Base-by-base conservation (phyloP, 92 coral and sea anemone genomes). In the Phymanthus crucifer region DNA sequence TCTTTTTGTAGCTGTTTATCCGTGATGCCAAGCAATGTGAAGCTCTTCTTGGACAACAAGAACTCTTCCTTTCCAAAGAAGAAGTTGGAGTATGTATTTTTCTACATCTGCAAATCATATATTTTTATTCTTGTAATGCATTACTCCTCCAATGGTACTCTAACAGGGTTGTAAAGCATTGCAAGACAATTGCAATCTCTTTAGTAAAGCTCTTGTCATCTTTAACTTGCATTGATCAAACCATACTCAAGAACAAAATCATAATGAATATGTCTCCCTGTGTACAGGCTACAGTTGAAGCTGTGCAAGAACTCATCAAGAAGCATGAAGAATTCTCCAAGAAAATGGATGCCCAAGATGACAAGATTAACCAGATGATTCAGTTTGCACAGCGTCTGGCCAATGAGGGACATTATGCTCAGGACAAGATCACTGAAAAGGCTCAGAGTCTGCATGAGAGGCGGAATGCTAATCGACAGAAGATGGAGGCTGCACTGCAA, bases 21-120 rank as follows among this genome's bases (percentile, higher is more conserved):
- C 91, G 99, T 46, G 99, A 95, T 79, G 89, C 99, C 73, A 95
- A 95, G 47, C 98, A 94, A 68, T 94, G 98, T 57, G 99, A 95
- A 73, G 94, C 99, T 21, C 78, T 95, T 32, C 90, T 95, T 67
- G 99, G 99, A 14, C 97, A 93, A 33, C 99, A 95, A 73, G 99
- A 95, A 77, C 87, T 95, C 73, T 95, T 95, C 87, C 82, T 95
- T 23, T 95, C 99, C 66, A 95, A 95, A 85, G 97, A 95, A 46
- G 99, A 95, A 85, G 84, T 84, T 76, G 98, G 96, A 50, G 99
- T 95, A 85, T 78, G 98, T 94, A 76, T 2, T 7, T 40, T 35
- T 35, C 19, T 13, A 19, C 1, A 69, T 31, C 73, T 9, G n/a
- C 9, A 6, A 69, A 14, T 29, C 9, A 8, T 18, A 6, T 69